These are phyloP conservation scores for Unio pictorum DNA, from an alignment of 2,888 invertebrate genomes.

Conservation along the genomic window DNA sequence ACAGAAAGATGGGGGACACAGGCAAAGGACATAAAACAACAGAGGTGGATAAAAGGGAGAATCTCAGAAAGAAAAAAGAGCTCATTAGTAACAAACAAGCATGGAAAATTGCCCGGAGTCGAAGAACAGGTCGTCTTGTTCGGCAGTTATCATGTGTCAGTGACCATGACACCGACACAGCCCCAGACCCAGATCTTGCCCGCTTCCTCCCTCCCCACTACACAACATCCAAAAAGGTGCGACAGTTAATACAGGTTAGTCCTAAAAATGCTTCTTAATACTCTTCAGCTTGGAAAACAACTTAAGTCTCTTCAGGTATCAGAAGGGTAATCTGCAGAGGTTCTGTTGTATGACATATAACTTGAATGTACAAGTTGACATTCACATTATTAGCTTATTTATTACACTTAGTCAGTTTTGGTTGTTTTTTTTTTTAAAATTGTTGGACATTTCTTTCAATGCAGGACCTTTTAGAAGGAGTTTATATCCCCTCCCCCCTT, in stretches of 20 bases:
- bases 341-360: no score
- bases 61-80: conserved; percentile 60
- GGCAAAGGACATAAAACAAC: conserved; percentile 21
- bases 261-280: no score
- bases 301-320: no score
- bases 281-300: no score
- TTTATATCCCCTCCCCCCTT: no score
- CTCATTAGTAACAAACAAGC: conserved; percentile 52
- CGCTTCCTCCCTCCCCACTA: conserved; percentile 77
- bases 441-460: no score
- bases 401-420: no score
- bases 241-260: conserved; percentile 76
- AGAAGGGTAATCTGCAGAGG: no score
- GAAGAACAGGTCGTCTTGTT: conserved; percentile 58
- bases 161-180: conserved; percentile 56
- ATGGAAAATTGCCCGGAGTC: conserved; percentile 55
- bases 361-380: no score
- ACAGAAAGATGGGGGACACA: conserved; percentile 37
- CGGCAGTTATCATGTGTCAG: conserved; percentile 62
- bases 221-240: conserved; percentile 75
- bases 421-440: no score
- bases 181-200: conserved; percentile 68
- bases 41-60: conserved; percentile 52
- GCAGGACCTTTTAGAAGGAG: no score
- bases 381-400: no score